phyloP scores from a whole-genome alignment of 2,113 vertebrate species.

The Piprites chloris region DNA sequence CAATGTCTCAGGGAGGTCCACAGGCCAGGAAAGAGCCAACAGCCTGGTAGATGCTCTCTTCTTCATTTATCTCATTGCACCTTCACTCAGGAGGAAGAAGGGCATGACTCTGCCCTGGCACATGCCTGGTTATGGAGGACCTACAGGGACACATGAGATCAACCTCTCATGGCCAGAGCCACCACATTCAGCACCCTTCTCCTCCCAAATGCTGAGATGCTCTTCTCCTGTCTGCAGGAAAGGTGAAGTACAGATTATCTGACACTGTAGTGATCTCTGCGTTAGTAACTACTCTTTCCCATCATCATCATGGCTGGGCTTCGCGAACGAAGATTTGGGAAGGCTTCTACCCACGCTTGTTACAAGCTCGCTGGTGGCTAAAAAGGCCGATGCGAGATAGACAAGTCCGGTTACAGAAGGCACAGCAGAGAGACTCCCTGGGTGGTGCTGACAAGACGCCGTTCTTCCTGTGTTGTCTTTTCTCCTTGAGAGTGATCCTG shows the following conservation, averaged over 20 bases:
- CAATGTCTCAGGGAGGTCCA: background rate
- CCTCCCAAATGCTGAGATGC: background rate
- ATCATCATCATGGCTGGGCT: too few species aligned
- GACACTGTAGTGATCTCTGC: background rate
- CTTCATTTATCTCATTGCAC: background rate
- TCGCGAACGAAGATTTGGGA: too few species aligned
- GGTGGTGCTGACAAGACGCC: too few species aligned
- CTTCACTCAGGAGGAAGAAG: background rate
- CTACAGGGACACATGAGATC: background rate
- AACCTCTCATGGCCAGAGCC: background rate
- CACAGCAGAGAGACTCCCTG: too few species aligned
- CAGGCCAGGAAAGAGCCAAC: background rate
- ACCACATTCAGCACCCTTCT: background rate
- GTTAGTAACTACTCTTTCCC: background rate
- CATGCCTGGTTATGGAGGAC: background rate
- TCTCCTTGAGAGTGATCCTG: too few species aligned
- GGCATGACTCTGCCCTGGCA: background rate
- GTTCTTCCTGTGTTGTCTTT: too few species aligned
- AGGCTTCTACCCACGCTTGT: too few species aligned
- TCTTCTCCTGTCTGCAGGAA: fast-evolving
- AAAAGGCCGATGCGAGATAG: too few species aligned
- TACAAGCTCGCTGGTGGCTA: too few species aligned
- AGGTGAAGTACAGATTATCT: background rate
- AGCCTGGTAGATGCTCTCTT: background rate
- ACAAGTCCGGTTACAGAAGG: too few species aligned